Conservation (phyloP, 1,140 invertebrate genomes). For the Scaptomyza graminum region DNA sequence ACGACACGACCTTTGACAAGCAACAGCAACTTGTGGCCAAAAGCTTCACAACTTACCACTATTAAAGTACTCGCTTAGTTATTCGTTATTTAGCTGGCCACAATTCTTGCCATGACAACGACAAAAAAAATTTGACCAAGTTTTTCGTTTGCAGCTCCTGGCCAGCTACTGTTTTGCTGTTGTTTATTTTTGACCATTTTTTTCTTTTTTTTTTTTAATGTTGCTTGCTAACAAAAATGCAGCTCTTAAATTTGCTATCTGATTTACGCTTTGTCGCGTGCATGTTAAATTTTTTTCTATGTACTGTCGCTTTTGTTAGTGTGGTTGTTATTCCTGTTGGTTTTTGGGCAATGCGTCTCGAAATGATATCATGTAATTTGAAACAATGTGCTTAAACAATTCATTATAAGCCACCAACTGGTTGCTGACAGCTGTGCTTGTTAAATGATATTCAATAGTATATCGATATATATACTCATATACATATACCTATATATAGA, state of each 20-base stretch:
- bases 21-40: slow-evolving; percentile 47
- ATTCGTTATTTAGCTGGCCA: slow-evolving; percentile 14
- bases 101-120: slow-evolving; percentile 27
- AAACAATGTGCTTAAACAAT: slow-evolving; percentile 74
- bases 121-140: slow-evolving; percentile 41
- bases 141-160: slow-evolving; percentile 40
- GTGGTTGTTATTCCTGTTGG: slow-evolving; percentile 28
- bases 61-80: neutral
- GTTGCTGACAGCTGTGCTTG: slow-evolving; percentile 79
- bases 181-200: slow-evolving; percentile 6
- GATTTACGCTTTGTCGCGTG: slow-evolving; percentile 73
- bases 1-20: slow-evolving; percentile 75
- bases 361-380: slow-evolving; percentile 79
- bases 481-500: slow-evolving; percentile 9
- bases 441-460: slow-evolving; percentile 79
- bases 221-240: neutral
- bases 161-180: neutral
- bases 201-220: neutral
- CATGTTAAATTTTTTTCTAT: slow-evolving; percentile 32
- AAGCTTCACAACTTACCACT: neutral
- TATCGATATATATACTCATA: neutral
- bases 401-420: slow-evolving; percentile 71
- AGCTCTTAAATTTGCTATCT: slow-evolving; percentile 57
- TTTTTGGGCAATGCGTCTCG: slow-evolving; percentile 34
- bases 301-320: slow-evolving; percentile 3